phyloP scores from a whole-genome alignment of 2,797 vertebrate species.

The Pempheris klunzingeri region DNA sequence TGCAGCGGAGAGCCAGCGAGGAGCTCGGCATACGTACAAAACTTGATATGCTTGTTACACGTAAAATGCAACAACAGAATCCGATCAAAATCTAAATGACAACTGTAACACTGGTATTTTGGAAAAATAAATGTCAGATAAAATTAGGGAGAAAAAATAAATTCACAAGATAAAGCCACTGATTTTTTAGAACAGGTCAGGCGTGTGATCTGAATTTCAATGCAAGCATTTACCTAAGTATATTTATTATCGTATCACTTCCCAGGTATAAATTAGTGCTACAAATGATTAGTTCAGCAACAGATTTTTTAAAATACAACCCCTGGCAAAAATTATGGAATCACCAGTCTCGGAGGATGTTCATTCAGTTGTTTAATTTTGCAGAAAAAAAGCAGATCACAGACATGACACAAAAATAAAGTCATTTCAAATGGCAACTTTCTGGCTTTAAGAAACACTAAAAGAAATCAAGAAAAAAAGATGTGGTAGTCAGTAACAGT shows the following conservation, averaged over 20 bases:
- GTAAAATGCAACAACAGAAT: background rate
- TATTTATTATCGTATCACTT: too few species aligned
- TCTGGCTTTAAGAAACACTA: too few species aligned
- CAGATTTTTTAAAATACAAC: background rate
- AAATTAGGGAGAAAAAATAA: background rate
- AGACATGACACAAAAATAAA: too few species aligned
- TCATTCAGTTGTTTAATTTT: too few species aligned
- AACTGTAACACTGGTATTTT: background rate
- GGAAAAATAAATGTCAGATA: background rate
- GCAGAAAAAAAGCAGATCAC: too few species aligned
- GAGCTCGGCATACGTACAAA: background rate
- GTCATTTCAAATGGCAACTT: too few species aligned
- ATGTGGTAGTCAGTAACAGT: too few species aligned
- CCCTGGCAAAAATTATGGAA: too few species aligned
- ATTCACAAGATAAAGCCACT: background rate
- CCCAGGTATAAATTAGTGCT: background rate
- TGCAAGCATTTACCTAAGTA: background rate
- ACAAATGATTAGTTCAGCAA: background rate
- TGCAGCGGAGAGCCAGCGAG: background rate
- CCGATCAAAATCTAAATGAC: background rate
- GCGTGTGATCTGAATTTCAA: background rate
- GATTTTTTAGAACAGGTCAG: background rate
- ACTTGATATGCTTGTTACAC: background rate
- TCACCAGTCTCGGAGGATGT: too few species aligned
- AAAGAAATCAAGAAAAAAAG: too few species aligned